A percentile compares a stretch with the other conserved stretches of the same genome.
These are phyloP conservation scores for Eudemis profundana DNA, from an alignment of 2,888 invertebrate species.

Conservation along the genomic window DNA sequence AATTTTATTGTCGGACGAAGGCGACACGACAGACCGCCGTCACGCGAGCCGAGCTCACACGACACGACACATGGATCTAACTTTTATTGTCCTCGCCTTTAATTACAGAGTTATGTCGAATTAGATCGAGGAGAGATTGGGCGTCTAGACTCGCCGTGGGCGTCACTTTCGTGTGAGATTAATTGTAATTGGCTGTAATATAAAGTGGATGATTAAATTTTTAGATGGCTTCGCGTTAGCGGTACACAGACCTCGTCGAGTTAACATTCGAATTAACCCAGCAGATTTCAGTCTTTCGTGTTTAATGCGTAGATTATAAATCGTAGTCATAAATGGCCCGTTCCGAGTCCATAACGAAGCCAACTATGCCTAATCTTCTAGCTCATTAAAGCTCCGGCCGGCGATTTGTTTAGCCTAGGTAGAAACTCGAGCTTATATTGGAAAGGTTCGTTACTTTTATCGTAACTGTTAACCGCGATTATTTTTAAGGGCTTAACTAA, in stretches of 20 bases:
- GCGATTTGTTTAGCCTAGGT: constrained; percentile 41
- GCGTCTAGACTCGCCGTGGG: constrained; percentile 72
- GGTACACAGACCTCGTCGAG: constrained; percentile 44
- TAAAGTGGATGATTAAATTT: constrained; percentile 73
- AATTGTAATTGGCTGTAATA: constrained; percentile 75
- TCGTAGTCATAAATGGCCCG: constrained; percentile 43
- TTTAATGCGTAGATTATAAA: constrained; percentile 47
- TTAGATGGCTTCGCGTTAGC: constrained; percentile 61
- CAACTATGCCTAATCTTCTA: constrained; percentile 38
- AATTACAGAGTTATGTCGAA: constrained; percentile 75
- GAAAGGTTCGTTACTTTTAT: constrained; percentile 36
- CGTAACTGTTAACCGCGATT: constrained; percentile 29
- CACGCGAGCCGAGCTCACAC: constrained; percentile 76
- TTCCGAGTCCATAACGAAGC: constrained; percentile 44
- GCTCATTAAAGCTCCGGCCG: constrained; percentile 37
- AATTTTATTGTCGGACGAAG: constrained; percentile 83
- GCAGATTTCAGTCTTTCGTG: constrained; percentile 39
- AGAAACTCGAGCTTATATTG: constrained; percentile 33
- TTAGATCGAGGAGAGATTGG: constrained; percentile 78
- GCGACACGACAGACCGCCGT: constrained; percentile 76
- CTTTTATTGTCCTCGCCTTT: constrained; percentile 77
- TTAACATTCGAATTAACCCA: constrained; percentile 38
- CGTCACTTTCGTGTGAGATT: constrained; percentile 78
- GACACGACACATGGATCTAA: constrained; percentile 68
- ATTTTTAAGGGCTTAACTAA: constrained; percentile 37